phyloP scores from a whole-genome alignment of 2,113 vertebrate species.

The Prolemur simus region DNA sequence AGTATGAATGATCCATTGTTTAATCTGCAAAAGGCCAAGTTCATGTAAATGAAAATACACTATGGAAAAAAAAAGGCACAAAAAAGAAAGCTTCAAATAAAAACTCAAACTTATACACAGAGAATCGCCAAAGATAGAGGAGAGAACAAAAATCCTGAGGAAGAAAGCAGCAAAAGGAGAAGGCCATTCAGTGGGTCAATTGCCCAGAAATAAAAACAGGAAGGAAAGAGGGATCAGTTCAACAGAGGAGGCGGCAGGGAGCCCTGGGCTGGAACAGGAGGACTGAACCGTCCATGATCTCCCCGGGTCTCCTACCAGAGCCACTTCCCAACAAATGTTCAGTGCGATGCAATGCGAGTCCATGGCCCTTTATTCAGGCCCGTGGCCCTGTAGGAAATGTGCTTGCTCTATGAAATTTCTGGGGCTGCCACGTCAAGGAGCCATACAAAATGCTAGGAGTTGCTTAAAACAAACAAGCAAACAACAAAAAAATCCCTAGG shows the following conservation, averaged over 20 bases:
- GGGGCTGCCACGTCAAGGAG: neutral
- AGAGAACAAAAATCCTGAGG: neutral
- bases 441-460: neutral
- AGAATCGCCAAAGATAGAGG: neutral
- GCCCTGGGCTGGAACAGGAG: neutral
- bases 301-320: neutral
- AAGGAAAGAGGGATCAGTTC: neutral
- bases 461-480: neutral
- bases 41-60: neutral
- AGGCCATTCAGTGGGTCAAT: neutral
- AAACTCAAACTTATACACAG: neutral
- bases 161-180: neutral
- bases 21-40: neutral
- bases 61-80: neutral
- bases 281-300: neutral
- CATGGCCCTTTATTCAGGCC: neutral
- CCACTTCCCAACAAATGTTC: neutral
- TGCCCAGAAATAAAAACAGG: neutral
- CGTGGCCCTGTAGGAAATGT: accelerated
- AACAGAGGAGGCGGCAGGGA: neutral
- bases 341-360: neutral
- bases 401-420: neutral
- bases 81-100: neutral
- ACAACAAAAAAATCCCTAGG: neutral
- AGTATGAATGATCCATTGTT: slow-evolving; percentile 39